Evolutionary conservation across 2,113 vertebrate genomes (phyloP).

Genomic region (Rhombomys opimus): DNA sequence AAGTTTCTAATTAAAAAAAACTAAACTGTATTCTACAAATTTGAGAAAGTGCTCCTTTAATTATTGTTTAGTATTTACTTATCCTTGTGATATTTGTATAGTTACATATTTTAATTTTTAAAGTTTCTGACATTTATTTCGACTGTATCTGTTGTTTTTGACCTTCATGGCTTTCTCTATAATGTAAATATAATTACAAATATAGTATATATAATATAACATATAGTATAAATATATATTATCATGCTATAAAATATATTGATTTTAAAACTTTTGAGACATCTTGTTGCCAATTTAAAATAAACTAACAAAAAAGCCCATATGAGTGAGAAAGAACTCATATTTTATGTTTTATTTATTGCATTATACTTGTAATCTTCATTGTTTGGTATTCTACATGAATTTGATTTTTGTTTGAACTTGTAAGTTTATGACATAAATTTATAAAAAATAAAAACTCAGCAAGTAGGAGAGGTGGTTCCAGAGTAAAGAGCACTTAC

Average conservation of each 20-base stretch:
- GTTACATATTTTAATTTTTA: neutral
- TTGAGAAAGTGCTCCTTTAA: neutral
- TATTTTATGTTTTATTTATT: neutral
- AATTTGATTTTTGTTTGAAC: neutral
- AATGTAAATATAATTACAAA: too few relatives aligned
- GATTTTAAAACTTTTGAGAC: neutral
- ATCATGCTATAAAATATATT: neutral
- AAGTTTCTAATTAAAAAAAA: neutral
- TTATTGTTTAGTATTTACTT: neutral
- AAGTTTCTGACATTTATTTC: neutral
- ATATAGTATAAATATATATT: too few relatives aligned
- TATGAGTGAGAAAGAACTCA: neutral
- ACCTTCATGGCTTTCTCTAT: neutral
- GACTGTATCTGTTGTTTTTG: neutral
- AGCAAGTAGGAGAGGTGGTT: neutral
- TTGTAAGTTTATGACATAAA: neutral
- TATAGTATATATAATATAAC: too few relatives aligned
- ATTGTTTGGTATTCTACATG: neutral
- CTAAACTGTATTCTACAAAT: neutral
- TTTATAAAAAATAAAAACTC: neutral
- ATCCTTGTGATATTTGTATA: neutral
- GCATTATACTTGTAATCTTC: neutral
- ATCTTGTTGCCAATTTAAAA: neutral
- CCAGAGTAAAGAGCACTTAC: neutral
- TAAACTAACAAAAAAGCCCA: neutral